Percentiles rank a stretch among this genome's conserved stretches.
Conservation (phyloP, 2,797 vertebrate species). For the Macroramphosus scolopax region DNA sequence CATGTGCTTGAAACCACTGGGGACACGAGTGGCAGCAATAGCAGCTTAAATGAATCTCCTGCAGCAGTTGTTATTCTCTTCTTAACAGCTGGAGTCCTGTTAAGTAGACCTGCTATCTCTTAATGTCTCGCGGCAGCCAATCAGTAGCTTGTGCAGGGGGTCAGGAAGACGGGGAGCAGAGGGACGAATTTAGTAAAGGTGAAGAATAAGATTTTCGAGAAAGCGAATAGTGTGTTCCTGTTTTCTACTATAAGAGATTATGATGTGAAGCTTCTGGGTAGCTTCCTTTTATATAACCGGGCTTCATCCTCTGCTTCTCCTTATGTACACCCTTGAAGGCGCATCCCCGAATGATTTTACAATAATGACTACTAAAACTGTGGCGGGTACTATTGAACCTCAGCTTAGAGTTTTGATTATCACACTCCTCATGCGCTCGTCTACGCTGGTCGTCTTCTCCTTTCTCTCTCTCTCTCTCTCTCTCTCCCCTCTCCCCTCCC, state of each 20-base stretch:
- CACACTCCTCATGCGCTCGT: constrained; percentile 37
- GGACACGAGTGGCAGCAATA: constrained; percentile 25
- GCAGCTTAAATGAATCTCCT: constrained; percentile 62
- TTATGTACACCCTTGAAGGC: not conserved
- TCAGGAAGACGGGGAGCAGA: constrained; percentile 9
- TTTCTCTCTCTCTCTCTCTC: constrained; percentile 41
- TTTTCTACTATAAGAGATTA: constrained; percentile 51
- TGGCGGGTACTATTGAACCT: not conserved
- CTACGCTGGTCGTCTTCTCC: constrained; percentile 25
- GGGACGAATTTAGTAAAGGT: constrained; percentile 22
- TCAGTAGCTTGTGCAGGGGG: constrained; percentile 53
- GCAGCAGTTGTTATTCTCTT: constrained; percentile 53
- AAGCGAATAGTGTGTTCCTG: too few species aligned
- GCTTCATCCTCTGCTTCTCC: not conserved
- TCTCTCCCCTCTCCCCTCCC: constrained; percentile 4
- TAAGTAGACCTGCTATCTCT: constrained; percentile 39
- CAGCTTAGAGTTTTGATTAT: constrained; percentile 5
- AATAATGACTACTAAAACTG: not conserved
- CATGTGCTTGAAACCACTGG: constrained; percentile 42
- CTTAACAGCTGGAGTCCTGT: constrained; percentile 59
- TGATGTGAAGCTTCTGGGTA: too few species aligned
- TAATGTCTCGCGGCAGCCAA: constrained; percentile 38
- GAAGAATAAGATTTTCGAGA: too few species aligned
- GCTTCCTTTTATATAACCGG: not conserved
- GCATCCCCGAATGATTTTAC: too few species aligned